Evolutionary conservation across 2,888 invertebrate genomes (phyloP), one percentile per base, ranked within the genome.

Genomic region (Operophtera brumata): DNA sequence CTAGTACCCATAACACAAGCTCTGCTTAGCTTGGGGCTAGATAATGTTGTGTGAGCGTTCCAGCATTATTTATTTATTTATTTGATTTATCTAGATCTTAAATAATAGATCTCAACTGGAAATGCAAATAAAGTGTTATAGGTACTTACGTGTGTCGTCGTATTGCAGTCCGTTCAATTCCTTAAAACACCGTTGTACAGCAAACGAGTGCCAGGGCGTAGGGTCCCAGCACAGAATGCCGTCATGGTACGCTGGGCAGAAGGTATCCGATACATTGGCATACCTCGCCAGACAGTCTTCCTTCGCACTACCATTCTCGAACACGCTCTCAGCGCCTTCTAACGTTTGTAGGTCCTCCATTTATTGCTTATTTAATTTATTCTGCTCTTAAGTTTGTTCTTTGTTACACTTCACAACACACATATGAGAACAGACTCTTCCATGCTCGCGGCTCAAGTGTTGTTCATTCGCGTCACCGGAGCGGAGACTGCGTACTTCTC

Each of bases 171-270:
- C 95, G 65, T 94, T 92, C 54, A 97, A 90, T 71, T 96, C 94
- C 42, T 93, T 92, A 73, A 97, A 95, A 79, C 97, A 97, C 43
- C 94, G 93, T 63, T 96, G 92, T 25, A 93, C 86, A 1, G 95
- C 94, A 45, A 92, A 79, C 0, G 93, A 92, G 61, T 94, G 94
- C 59, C 93, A 92, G 0, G 92, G 90, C 1, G 96, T 96, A 2
- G 93, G 92, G 9, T 96, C 96, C 97, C 97, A 97, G 80, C 97
- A 97, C 32, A 96, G 88, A 54, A 96, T 85, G 3, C 92, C 92
- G 74, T 97, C 96, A 90, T 93, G 95, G 65, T 92, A 92, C 35
- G 93, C 92, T 52, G 92, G 92, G 75, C 96, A 96, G 76, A 75
- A 80, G 48, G 71, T 74, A 32, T 74, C 73, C 14, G 78, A 70